phyloP scores from a whole-genome alignment of 2,888 invertebrate genomes.

The Lamproptera curius region DNA sequence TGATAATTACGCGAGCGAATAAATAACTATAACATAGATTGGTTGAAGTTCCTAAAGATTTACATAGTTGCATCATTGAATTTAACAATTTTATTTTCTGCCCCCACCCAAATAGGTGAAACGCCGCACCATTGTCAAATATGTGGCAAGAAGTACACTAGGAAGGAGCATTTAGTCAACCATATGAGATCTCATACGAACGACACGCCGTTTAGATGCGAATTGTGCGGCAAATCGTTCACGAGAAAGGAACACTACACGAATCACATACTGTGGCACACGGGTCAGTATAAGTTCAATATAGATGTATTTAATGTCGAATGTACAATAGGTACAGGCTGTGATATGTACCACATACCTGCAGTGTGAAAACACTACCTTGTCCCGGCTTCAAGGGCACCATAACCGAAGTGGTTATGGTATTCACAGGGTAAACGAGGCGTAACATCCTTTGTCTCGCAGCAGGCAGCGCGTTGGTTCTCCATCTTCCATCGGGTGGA shows the following conservation, averaged over 20 bases:
- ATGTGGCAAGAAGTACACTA: slow-evolving; percentile 92
- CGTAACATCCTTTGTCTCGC: too few relatives aligned
- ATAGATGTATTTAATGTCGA: too few relatives aligned
- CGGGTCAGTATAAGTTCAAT: slow-evolving; percentile 76
- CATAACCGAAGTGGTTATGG: too few relatives aligned
- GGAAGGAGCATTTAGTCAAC: slow-evolving; percentile 92
- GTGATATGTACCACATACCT: too few relatives aligned
- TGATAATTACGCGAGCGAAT: not conserved
- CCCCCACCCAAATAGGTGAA: slow-evolving; percentile 81
- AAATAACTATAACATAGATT: not conserved
- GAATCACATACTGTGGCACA: slow-evolving; percentile 94
- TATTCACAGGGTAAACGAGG: too few relatives aligned
- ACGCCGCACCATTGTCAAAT: slow-evolving; percentile 92
- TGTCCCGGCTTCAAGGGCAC: too few relatives aligned
- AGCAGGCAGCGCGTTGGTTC: too few relatives aligned
- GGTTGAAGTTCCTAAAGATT: slow-evolving; percentile 12
- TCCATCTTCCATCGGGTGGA: too few relatives aligned
- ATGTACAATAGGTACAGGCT: too few relatives aligned
- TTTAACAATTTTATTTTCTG: slow-evolving; percentile 72
- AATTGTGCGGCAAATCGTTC: slow-evolving; percentile 92
- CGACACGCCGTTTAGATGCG: slow-evolving; percentile 92
- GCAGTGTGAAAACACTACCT: too few relatives aligned
- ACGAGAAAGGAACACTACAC: slow-evolving; percentile 93
- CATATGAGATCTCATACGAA: slow-evolving; percentile 93
- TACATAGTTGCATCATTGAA: slow-evolving; percentile 76